Base-by-base conservation (phyloP, 2,113 vertebrate genomes). In the Passer montanus region DNA sequence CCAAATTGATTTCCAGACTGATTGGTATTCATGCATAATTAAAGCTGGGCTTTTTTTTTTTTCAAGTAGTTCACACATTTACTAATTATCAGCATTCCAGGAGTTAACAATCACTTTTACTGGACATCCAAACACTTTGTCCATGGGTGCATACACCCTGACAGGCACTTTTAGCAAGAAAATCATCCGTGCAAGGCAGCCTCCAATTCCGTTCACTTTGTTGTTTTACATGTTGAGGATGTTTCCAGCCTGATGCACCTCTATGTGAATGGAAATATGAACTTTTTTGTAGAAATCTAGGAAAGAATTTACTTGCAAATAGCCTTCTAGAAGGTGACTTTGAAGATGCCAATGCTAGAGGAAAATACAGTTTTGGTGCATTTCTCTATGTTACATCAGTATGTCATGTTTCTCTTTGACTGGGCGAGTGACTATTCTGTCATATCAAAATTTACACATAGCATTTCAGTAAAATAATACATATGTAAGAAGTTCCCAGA, bases 1-100 rank as follows among this genome's bases (percentile, higher is more conserved):
- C 35, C 64, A 74, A 70, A 92, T 13, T 74, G 82, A 93, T 94
- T 94, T 94, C 76, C 87, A 87, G 72, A 56, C 47, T 60, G 76
- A 94, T 72, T 0, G 0, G 26, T 72, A 73, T 75, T 68, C 73
- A 76, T 79, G 73, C 62, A 76, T 92, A 95, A 95, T 87, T 95
- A 56, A 94, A 89, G 41, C 9, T 59, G 27, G 35, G 43, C 0
- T 37, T 72, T 81, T 88, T 62, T 41, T 41, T 41, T 85, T 68
- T 84, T 18, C 43, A 75, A 91, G 73, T 11, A 41, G 56, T 68
- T 86, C 74, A 59, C 31, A 94, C 18, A 11, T 70, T 83, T 69
- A 72, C 60, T 41, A 52, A 44, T 72, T 46, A 81, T 55, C 77
- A 76, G 30, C n/a, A 43, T 84, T 88, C 52, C 26, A 58, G 52